These are phyloP conservation scores for Pseudorhiza aurosa DNA, from an alignment of 30 jellyfish, hydroid and myxozoan genomes.

Conservation along the genomic window DNA sequence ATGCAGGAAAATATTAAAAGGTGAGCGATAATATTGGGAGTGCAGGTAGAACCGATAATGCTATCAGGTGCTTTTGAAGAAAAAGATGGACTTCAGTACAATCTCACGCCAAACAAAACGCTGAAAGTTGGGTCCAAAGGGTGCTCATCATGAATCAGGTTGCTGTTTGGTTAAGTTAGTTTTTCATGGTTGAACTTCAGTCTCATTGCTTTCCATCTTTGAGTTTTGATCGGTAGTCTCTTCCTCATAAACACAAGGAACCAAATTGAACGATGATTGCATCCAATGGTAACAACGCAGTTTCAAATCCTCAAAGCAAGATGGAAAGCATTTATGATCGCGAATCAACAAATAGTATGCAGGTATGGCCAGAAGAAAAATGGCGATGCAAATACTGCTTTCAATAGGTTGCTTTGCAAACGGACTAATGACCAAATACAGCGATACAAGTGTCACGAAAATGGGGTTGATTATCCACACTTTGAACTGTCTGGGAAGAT, in stretches of 20 bases:
- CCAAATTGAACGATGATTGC: neutral
- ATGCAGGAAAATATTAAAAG: too few relatives aligned
- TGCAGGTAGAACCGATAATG: too few relatives aligned
- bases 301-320: neutral
- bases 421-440: constrained; percentile 16
- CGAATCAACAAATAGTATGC: constrained; percentile 6
- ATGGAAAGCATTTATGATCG: neutral
- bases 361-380: constrained; percentile 13
- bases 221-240: too few relatives aligned
- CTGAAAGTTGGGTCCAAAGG: too few relatives aligned
- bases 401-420: constrained; percentile 22
- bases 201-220: too few relatives aligned
- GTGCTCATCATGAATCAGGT: too few relatives aligned
- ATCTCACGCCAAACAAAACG: too few relatives aligned
- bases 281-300: neutral
- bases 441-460: constrained; percentile 7
- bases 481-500: constrained; percentile 39
- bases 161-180: too few relatives aligned
- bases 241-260: neutral
- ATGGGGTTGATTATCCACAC: constrained; percentile 60
- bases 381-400: neutral
- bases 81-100: too few relatives aligned
- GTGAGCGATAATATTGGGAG: too few relatives aligned
- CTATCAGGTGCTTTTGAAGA: too few relatives aligned
- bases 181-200: too few relatives aligned